A percentile compares a stretch with the other conserved stretches of the same genome.
Conservation (phyloP, 2,888 invertebrate genomes). For the Sturmia bella region DNA sequence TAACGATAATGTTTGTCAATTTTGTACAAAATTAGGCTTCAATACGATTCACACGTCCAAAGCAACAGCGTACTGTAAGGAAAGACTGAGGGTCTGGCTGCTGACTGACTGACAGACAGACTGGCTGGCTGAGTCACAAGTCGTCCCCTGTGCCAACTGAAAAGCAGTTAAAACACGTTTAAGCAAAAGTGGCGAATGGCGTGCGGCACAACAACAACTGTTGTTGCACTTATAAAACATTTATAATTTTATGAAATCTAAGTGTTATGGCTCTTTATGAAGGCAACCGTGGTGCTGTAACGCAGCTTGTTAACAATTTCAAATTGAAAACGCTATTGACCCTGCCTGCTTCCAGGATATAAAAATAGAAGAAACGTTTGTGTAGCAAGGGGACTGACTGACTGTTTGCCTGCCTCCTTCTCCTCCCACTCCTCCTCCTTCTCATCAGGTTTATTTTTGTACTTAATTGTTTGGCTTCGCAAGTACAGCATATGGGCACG, state of each 20-base stretch:
- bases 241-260: slow-evolving; percentile 56
- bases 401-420: background rate
- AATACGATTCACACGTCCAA: too few species aligned
- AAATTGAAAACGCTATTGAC: slow-evolving; percentile 40
- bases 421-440: too few species aligned
- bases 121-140: too few species aligned
- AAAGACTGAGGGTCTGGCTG: background rate
- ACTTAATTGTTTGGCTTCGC: too few species aligned
- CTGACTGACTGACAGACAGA: too few species aligned
- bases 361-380: background rate
- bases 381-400: too few species aligned
- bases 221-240: slow-evolving; percentile 7
- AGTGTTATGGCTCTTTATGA: slow-evolving; percentile 53
- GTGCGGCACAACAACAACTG: background rate
- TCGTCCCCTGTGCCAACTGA: too few species aligned
- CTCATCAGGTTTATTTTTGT: too few species aligned
- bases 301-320: slow-evolving; percentile 59
- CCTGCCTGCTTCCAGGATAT: background rate
- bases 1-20: too few species aligned
- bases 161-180: background rate
- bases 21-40: too few species aligned
- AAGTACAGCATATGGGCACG: too few species aligned
- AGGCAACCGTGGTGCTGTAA: slow-evolving; percentile 38
- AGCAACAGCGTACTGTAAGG: too few species aligned
- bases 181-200: background rate